These are phyloP conservation scores for Dinocampus coccinellae DNA, from an alignment of 2,888 invertebrate species.

Conservation along the genomic window DNA sequence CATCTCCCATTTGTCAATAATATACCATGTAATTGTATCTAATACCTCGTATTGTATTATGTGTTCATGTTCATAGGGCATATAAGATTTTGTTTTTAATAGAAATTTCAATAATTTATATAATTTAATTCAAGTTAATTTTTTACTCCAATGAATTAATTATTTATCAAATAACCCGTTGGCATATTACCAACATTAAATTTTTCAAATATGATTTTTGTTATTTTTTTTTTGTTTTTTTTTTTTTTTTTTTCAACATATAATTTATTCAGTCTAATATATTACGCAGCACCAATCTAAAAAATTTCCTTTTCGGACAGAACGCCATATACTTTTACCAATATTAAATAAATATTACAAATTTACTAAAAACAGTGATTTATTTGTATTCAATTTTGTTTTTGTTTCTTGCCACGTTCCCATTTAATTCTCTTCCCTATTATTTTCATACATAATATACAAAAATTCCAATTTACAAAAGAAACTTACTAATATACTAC, in stretches of 20 bases:
- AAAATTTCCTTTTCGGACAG: conserved; percentile 1
- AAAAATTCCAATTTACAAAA: not conserved
- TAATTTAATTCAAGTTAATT: conserved; percentile 48
- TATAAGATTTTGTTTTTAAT: conserved; percentile 58
- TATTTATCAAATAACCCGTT: conserved; percentile 45
- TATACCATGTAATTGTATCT: conserved; percentile 33
- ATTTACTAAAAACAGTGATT: conserved; percentile 18
- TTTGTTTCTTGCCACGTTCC: conserved; percentile 26
- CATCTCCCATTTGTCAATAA: conserved; percentile 32
- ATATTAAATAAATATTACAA: conserved; percentile 18
- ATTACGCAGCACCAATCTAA: conserved; percentile 66
- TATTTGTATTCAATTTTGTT: conserved; percentile 17
- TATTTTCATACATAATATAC: not conserved
- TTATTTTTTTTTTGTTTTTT: no score
- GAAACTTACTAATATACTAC: not conserved
- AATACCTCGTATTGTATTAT: conserved; percentile 35
- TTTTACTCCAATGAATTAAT: conserved; percentile 39
- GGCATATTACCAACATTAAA: conserved; percentile 10
- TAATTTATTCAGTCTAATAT: conserved; percentile 68
- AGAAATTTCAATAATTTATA: conserved; percentile 50
- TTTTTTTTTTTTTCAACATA: conserved; percentile 42
- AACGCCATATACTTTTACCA: not conserved
- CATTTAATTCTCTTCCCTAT: conserved; percentile 17
- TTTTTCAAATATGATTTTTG: conserved; percentile 15
- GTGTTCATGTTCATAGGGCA: conserved; percentile 47